Conservation (phyloP, 2,888 invertebrate genomes). For the Drosophila kuntzei region DNA sequence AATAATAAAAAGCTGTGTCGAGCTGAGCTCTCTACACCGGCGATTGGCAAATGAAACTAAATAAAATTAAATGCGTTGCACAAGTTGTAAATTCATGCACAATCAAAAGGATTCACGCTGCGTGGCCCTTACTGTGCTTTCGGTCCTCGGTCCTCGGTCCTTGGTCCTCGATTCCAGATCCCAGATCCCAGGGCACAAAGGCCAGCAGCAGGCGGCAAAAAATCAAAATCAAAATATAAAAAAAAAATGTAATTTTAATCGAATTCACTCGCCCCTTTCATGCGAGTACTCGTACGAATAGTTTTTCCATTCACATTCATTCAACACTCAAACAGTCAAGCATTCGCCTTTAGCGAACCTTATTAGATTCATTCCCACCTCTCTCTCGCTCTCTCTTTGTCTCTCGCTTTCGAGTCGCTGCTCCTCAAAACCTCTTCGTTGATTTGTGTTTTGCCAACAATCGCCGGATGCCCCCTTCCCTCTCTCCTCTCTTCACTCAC, state of each 20-base stretch:
- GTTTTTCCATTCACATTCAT: constrained; percentile 52
- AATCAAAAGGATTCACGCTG: constrained; percentile 80
- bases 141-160: neutral
- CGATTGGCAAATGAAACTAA: constrained; percentile 79
- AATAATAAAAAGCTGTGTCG: constrained; percentile 12
- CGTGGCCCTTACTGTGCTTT: constrained; percentile 49
- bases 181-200: constrained; percentile 35
- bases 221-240: constrained; percentile 42
- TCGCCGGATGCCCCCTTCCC: constrained; percentile 42
- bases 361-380: constrained; percentile 63
- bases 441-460: constrained; percentile 83
- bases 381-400: constrained; percentile 8
- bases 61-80: constrained; percentile 77
- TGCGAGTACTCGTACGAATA: constrained; percentile 41
- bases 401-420: neutral
- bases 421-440: constrained; percentile 29
- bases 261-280: constrained; percentile 74
- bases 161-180: neutral
- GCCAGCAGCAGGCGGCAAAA: constrained; percentile 39
- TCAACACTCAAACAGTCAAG: constrained; percentile 21
- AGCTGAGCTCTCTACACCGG: constrained; percentile 18
- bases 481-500: neutral
- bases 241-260: constrained; percentile 78
- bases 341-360: constrained; percentile 53
- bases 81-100: constrained; percentile 74